Evolutionary conservation across 2,113 vertebrate genomes (phyloP).

Genomic region (Salvelinus fontinalis): DNA sequence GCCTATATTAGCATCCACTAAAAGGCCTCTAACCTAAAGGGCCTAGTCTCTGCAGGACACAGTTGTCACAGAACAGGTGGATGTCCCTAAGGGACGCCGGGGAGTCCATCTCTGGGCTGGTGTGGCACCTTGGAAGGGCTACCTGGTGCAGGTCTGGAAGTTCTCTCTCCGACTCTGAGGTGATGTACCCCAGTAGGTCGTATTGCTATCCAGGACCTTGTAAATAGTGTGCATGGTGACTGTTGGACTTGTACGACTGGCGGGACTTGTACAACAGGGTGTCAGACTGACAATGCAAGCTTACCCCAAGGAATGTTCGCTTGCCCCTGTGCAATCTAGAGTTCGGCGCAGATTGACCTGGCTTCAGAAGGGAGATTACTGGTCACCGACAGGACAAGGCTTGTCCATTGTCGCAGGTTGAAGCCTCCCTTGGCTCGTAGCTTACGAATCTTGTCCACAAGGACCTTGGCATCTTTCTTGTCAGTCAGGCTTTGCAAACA

Average conservation of each 20-base stretch:
- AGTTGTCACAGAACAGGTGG: too few relatives aligned
- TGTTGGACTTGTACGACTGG: neutral
- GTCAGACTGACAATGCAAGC: neutral
- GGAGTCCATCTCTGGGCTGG: too few relatives aligned
- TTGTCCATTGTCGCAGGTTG: slow-evolving; percentile 12
- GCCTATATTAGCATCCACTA: too few relatives aligned
- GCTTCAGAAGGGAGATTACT: slow-evolving; percentile 7
- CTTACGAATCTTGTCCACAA: neutral
- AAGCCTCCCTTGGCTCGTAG: slow-evolving; percentile 16
- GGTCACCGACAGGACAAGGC: neutral
- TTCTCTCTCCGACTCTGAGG: neutral
- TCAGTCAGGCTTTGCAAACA: slow-evolving; percentile 6
- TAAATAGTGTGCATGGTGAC: neutral
- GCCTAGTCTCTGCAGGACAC: too few relatives aligned
- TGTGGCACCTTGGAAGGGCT: too few relatives aligned
- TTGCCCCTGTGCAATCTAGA: neutral
- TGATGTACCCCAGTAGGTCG: slow-evolving; percentile 14
- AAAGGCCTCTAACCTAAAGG: too few relatives aligned
- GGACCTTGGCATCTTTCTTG: neutral
- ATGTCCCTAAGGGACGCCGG: too few relatives aligned
- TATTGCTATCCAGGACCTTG: slow-evolving; percentile 2
- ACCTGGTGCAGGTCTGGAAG: too few relatives aligned
- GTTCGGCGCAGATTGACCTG: neutral
- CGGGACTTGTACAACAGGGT: neutral
- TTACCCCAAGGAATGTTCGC: neutral